Percentiles rank a stretch among this genome's conserved stretches.
Conservation (phyloP, 2,113 vertebrate species). For the Callaeas wilsoni region DNA sequence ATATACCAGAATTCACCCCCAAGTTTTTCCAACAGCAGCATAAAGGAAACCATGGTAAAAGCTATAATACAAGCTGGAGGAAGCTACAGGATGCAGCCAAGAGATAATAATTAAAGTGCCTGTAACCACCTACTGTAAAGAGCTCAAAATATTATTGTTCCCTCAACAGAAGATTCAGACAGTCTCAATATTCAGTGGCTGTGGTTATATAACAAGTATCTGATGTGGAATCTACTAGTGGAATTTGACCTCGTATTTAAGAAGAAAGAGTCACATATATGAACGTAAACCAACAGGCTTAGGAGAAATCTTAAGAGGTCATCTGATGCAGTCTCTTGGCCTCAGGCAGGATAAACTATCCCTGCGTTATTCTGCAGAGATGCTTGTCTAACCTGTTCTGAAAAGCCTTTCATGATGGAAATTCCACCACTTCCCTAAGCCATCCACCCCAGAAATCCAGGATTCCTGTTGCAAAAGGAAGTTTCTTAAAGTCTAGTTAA, state of each 20-base stretch:
- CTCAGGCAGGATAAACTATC: constrained; percentile 4
- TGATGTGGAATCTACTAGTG: neutral
- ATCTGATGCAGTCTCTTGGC: constrained; percentile 15
- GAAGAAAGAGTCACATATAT: neutral
- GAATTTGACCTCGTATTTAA: neutral
- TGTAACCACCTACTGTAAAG: neutral
- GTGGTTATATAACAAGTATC: neutral
- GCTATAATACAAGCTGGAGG: neutral
- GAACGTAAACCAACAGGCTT: neutral
- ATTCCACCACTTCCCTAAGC: neutral
- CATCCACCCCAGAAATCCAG: neutral
- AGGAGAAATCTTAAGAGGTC: constrained; percentile 23
- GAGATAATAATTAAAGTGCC: neutral
- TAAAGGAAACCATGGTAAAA: neutral
- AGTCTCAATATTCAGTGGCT: neutral
- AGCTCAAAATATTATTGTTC: neutral
- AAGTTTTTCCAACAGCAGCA: neutral
- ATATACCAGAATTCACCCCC: neutral
- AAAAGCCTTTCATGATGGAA: constrained; percentile 43
- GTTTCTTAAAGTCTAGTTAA: neutral
- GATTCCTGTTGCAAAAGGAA: neutral
- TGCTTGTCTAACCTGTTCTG: constrained; percentile 39
- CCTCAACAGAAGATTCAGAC: neutral
- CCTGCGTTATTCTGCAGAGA: neutral
- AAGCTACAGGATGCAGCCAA: neutral